Base-by-base conservation (phyloP, 2,113 vertebrate species). In the Myrmecobius fasciatus region DNA sequence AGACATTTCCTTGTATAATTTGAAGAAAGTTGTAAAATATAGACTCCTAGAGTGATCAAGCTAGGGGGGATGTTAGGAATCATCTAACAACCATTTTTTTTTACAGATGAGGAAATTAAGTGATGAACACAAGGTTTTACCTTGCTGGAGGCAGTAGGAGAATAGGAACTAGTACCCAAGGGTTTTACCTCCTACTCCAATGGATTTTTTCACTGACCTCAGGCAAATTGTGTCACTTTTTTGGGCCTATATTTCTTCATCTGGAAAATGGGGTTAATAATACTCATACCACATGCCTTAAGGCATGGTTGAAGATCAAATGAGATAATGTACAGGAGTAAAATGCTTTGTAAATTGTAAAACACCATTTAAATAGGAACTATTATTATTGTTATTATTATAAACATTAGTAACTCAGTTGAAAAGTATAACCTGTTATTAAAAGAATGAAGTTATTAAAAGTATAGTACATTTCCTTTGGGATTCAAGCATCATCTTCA, bases 11-110 rank as follows among this genome's bases (percentile, higher is more conserved):
- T 31, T 52, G 53, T 49, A 90, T n/a, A 93, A 12, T 91, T 52
- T 56, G 36, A 92, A 93, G 43, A 43, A 91, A 67, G 91, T 92
- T 53, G 89, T n/a, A 47, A 51, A 92, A 88, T 75, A 28, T 83
- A 43, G 20, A 83, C 48, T 88, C n/a, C 53, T 91, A 83, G 67
- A 83, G 67, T 43, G 91, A 91, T 36, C 53, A 49, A 93, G 83
- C n/a, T 26, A 25, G 91, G 88, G 88, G 47, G 28, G 47, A 93
- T 90, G 93, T 89, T 92, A 90, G 17, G 51, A 48, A 56, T 91
- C 49, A 67, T 89, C 52, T 92, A 93, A 89, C 91, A 94, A 92
- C 22, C 53, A n/a, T 46, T 5, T 24, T n/a, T 7, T 91, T 83
- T 90, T 91, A 88, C 0, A 60, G 46, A 67, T 89, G 31, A 91